Evolutionary conservation across 2,888 invertebrate species (phyloP).

Genomic region (Lochmaea capreae): DNA sequence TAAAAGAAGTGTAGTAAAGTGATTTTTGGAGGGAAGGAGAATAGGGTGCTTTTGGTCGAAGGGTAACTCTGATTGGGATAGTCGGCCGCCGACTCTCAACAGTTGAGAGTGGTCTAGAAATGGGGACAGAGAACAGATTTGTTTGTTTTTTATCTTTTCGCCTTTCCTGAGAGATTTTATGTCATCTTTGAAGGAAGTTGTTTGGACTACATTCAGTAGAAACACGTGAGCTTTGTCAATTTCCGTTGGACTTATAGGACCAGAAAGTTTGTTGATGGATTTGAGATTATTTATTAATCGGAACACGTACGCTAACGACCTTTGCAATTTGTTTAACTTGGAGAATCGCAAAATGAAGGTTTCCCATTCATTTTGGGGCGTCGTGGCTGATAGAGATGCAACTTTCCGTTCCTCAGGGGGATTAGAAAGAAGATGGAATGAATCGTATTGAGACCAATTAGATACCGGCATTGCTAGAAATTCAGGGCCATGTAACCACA

Average conservation of each 20-base stretch:
- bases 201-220: not conserved
- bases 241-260: not conserved
- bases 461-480: not conserved
- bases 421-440: not conserved
- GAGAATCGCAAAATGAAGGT: conserved; percentile 3
- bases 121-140: not conserved
- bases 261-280: not conserved
- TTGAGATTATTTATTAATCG: not conserved
- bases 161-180: not conserved
- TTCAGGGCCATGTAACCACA: conserved; percentile 1
- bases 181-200: conserved; percentile 8
- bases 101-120: conserved; percentile 2
- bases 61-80: not conserved
- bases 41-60: not conserved
- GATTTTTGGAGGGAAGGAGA: conserved; percentile 1
- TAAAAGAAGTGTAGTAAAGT: not conserved
- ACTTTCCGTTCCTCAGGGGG: not conserved
- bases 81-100: conserved; percentile 6
- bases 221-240: not conserved
- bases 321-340: not conserved
- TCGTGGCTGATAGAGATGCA: not conserved
- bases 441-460: not conserved
- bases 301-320: not conserved
- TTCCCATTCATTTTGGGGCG: conserved; percentile 4
- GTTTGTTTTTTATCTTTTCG: conserved; percentile 1